Evolutionary conservation across 1,140 invertebrate species (phyloP).

Genomic region (Tyrophagus putrescentiae): DNA sequence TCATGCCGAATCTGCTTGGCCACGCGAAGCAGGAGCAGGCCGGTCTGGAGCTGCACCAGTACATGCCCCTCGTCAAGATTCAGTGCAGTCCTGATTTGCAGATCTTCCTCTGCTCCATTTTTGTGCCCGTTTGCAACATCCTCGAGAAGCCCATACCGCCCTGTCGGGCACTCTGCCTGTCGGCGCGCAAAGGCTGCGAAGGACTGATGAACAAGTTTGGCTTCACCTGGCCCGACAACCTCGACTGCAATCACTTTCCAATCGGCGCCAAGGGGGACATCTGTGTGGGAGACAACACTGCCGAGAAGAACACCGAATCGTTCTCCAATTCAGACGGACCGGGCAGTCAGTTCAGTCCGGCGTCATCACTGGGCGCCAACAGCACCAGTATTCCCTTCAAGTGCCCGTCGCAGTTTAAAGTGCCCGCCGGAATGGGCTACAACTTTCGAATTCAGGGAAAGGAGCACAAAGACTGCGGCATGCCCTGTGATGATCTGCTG

Average conservation of each 20-base stretch:
- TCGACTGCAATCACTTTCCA: conserved; percentile 83
- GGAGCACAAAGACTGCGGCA: conserved; percentile 65
- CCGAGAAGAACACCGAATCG: background rate
- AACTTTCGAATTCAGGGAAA: conserved; percentile 63
- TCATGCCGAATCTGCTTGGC: conserved; percentile 83
- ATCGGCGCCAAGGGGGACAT: conserved; percentile 47
- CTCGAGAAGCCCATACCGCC: conserved; percentile 76
- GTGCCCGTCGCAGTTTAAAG: conserved; percentile 67
- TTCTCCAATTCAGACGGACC: background rate
- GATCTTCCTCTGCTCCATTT: conserved; percentile 90
- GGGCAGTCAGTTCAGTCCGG: too few species aligned
- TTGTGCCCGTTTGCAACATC: conserved; percentile 87
- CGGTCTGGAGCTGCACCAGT: conserved; percentile 78
- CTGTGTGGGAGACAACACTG: conserved; percentile 71
- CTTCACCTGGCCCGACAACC: conserved; percentile 78
- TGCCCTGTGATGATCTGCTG: conserved; percentile 83
- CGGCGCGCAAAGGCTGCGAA: conserved; percentile 74
- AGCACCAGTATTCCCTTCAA: conserved; percentile 53
- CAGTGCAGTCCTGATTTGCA: conserved; percentile 83
- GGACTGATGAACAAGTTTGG: conserved; percentile 79
- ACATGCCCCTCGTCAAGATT: conserved; percentile 86
- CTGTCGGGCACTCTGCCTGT: conserved; percentile 74
- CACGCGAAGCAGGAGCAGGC: conserved; percentile 91
- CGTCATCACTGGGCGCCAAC: background rate
- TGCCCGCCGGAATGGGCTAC: conserved; percentile 56